Conservation (phyloP, 2,113 vertebrate genomes). For the Malurus elegans region DNA sequence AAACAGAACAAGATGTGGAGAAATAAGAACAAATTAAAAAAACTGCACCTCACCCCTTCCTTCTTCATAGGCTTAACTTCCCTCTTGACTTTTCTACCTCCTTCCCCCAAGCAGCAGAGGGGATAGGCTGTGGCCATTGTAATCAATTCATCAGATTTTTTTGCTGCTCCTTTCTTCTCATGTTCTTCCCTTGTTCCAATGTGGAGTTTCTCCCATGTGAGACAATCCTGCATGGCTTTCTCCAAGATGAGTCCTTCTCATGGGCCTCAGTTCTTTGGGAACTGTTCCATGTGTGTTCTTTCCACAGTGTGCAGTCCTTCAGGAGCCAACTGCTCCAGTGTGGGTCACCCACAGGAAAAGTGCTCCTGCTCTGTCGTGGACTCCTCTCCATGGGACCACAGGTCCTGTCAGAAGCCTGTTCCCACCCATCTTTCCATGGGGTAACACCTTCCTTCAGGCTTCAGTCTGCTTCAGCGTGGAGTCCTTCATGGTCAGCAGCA, state of each 20-base stretch:
- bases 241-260: neutral
- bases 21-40: neutral
- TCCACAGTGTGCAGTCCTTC: neutral
- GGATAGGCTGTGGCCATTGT: fast-evolving
- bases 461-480: fast-evolving
- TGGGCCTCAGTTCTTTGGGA: neutral
- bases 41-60: fast-evolving
- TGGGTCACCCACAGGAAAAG: neutral
- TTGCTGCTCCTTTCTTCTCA: neutral
- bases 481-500: neutral
- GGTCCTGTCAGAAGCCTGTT: neutral
- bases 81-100: neutral
- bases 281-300: neutral
- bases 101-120: neutral
- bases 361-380: fast-evolving
- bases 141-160: neutral
- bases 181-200: neutral
- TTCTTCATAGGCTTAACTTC: neutral
- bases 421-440: neutral
- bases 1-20: neutral
- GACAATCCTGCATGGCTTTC: neutral
- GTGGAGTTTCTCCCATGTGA: neutral
- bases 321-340: neutral
- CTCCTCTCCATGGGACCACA: neutral
- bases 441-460: neutral